phyloP scores from a whole-genome alignment of 2,797 vertebrate genomes.

The Poecilia velifera region DNA sequence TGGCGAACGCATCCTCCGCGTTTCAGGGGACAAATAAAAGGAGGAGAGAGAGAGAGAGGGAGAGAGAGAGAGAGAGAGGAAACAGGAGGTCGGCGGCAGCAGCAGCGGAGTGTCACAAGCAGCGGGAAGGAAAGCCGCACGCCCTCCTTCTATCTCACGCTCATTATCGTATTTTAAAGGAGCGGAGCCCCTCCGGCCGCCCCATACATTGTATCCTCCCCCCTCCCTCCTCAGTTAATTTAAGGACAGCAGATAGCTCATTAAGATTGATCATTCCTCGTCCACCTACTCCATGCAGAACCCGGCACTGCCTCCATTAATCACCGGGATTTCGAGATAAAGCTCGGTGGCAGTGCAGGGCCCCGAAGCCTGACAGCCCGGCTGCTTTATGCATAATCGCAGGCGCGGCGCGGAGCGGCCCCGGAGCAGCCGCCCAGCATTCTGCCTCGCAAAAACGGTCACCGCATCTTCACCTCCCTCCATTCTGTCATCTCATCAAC shows the following conservation, averaged over 20 bases:
- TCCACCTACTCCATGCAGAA: slow-evolving; percentile 72
- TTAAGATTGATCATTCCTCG: slow-evolving; percentile 84
- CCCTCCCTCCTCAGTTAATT: slow-evolving; percentile 71
- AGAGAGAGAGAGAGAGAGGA: slow-evolving; percentile 2
- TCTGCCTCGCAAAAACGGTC: slow-evolving; percentile 44
- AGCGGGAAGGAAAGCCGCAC: slow-evolving; percentile 51
- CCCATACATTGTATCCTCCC: slow-evolving; percentile 69
- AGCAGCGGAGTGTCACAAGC: slow-evolving; percentile 47
- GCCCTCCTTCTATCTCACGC: slow-evolving; percentile 61
- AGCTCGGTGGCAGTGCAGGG: slow-evolving; percentile 53
- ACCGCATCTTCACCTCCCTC: slow-evolving; percentile 43
- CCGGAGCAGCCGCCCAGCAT: slow-evolving; percentile 47
- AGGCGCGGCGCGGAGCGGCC: slow-evolving; percentile 47
- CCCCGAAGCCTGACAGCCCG: slow-evolving; percentile 66
- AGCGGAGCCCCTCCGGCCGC: slow-evolving; percentile 66
- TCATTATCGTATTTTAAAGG: slow-evolving; percentile 81
- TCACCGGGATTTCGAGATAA: slow-evolving; percentile 80
- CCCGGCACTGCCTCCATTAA: slow-evolving; percentile 77
- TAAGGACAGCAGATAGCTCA: slow-evolving; percentile 80
- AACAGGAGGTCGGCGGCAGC: slow-evolving; percentile 45
- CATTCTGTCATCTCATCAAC: slow-evolving; percentile 39
- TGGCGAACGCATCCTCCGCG: slow-evolving; percentile 29
- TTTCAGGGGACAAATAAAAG: slow-evolving; percentile 28
- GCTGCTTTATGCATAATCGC: slow-evolving; percentile 65
- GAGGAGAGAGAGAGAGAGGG: background rate